Evolutionary conservation across 2,888 invertebrate genomes (phyloP).

Genomic region (Alentia gelatinosa): DNA sequence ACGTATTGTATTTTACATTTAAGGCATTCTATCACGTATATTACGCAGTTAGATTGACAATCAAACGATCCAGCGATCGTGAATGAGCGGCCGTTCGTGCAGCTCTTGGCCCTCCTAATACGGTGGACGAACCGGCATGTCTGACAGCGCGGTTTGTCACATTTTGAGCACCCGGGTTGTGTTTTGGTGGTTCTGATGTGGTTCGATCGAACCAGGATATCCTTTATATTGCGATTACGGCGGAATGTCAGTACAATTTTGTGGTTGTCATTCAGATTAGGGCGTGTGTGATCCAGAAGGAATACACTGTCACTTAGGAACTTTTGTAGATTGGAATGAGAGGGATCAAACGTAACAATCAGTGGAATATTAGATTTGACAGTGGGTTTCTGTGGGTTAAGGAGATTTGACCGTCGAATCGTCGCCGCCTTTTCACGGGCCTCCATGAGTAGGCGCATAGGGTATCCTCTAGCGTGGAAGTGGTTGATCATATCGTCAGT

Average conservation of each 20-base stretch:
- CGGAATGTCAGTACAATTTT: background rate
- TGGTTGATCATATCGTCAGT: background rate
- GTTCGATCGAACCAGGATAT: background rate
- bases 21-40: too few relatives aligned
- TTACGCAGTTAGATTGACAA: too few relatives aligned
- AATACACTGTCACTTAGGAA: background rate
- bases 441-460: background rate
- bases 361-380: background rate
- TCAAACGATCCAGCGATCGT: too few relatives aligned
- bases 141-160: background rate
- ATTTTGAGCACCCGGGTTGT: background rate
- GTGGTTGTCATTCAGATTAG: background rate
- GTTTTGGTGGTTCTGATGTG: background rate
- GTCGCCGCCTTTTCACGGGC: background rate
- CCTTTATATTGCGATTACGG: background rate
- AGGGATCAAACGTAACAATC: background rate
- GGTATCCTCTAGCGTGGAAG: background rate
- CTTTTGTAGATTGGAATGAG: background rate
- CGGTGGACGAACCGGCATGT: background rate
- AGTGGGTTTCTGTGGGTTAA: background rate
- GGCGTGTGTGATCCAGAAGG: background rate
- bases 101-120: background rate
- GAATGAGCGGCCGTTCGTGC: background rate
- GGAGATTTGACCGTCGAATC: background rate
- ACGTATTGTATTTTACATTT: too few relatives aligned